Conservation (phyloP, 2,797 vertebrate species). For the Manis javanica region DNA sequence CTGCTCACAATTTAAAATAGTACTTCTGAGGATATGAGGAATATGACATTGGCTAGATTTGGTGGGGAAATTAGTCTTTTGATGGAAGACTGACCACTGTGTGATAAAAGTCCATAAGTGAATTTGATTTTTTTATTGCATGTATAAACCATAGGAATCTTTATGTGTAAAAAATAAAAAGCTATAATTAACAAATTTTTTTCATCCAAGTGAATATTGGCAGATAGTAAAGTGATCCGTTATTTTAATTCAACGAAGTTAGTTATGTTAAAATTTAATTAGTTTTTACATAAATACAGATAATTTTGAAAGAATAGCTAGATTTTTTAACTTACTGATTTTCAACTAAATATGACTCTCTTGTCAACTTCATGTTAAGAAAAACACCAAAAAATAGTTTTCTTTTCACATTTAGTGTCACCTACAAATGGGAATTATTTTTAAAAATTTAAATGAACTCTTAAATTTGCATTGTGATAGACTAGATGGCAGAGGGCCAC, state of each 20-base stretch:
- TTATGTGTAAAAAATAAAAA: conserved; percentile 12
- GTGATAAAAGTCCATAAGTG: background rate
- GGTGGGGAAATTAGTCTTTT: background rate
- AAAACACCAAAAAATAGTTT: background rate
- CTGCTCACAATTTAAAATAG: background rate
- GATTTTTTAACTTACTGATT: background rate
- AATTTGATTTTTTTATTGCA: background rate
- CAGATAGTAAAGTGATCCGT: background rate
- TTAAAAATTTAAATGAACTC: background rate
- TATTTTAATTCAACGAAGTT: conserved; percentile 10
- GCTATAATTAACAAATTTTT: background rate
- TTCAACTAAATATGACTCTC: background rate
- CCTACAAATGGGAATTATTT: background rate
- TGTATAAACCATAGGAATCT: background rate
- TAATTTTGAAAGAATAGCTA: background rate
- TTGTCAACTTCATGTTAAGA: background rate
- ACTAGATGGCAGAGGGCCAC: background rate
- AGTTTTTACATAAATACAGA: background rate
- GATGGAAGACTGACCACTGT: background rate
- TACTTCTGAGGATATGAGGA: background rate
- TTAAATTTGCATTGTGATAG: background rate
- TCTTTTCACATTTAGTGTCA: background rate
- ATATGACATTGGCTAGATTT: background rate
- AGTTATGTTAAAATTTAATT: background rate
- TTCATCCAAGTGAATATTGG: background rate